Evolutionary conservation across 1,140 invertebrate genomes (phyloP), one percentile per base, ranked within the genome.

Genomic region (Cherax quadricarinatus): DNA sequence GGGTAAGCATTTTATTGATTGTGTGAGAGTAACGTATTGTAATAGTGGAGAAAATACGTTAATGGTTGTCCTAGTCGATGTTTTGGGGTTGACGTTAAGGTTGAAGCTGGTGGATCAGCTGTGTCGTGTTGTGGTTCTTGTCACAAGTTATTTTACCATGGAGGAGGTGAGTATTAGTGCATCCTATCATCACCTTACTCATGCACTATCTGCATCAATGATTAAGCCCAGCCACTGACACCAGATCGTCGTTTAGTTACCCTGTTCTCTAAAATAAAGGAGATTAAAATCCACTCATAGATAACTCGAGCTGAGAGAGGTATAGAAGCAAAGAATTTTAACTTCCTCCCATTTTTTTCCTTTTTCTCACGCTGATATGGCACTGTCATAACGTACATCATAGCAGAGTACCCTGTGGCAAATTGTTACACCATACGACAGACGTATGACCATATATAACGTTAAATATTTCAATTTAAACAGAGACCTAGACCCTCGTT

Each of bases 121-220:
- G 70, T 75, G 70, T 30, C 24, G n/a, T 75, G 70, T 75, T 75
- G 41, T 75, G 70, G 30, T 75, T 30, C 70, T 75, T 75, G 70
- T 75, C 70, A 10, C n/a, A 75, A 75, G 70, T 75, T 75, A 75
- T 75, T 75, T 70, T 30, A 75, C 70, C 21, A 24, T 75, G 70
- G 24, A 75, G 9, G 70, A 75, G 70, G 70, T 75, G 70, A 75
- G 70, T 75, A 30, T 3, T n/a, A 9, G 30, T 6, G 9, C 21
- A 9, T 30, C 3, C 6, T 30, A 4, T 30, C 9, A 21, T 75
- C 70, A 75, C 6, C 5, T 9, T n/a, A 30, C 70, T 75, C 1
- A 30, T 30, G 24, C 24, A 30, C 24, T 30, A 7, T 30, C 70
- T 30, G n/a, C 70, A 75, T 16, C 6, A 75, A n/a, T 75, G 70